Conservation (phyloP, 2,797 vertebrate species). For the Enteromius fasciolatus region DNA sequence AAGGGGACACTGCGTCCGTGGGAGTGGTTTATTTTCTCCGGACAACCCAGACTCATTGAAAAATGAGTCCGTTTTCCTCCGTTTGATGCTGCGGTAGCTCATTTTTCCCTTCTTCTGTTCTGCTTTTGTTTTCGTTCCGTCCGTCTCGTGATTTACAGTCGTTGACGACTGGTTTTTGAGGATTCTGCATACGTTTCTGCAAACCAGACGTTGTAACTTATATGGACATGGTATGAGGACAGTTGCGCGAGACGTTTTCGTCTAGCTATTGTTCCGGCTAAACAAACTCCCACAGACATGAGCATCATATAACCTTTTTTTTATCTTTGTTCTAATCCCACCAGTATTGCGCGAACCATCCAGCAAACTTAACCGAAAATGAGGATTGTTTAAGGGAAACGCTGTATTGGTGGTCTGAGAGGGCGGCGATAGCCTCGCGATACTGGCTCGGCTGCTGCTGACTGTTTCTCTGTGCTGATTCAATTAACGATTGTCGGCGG, state of each 20-base stretch:
- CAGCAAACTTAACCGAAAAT: slow-evolving; percentile 68
- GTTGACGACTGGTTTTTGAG: background rate
- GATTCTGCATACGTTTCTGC: background rate
- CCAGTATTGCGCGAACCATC: slow-evolving; percentile 1
- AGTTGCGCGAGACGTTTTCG: slow-evolving; percentile 33
- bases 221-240: slow-evolving; percentile 41
- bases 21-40: slow-evolving; percentile 53
- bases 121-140: slow-evolving; percentile 24
- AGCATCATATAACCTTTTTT: slow-evolving; percentile 27
- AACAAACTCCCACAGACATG: slow-evolving; percentile 23
- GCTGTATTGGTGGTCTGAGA: slow-evolving; percentile 40
- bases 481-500: slow-evolving; percentile 43
- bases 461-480: slow-evolving; percentile 45
- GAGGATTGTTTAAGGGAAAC: slow-evolving; percentile 68
- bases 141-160: background rate
- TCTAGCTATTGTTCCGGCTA: slow-evolving; percentile 27
- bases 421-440: slow-evolving; percentile 49
- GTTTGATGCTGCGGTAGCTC: slow-evolving; percentile 22
- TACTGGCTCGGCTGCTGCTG: slow-evolving; percentile 51
- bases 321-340: background rate
- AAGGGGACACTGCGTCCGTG: slow-evolving; percentile 23
- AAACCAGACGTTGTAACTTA: background rate
- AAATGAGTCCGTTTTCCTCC: slow-evolving; percentile 12
- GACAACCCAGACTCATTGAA: slow-evolving; percentile 21
- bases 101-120: background rate